Conservation (phyloP, 2,888 invertebrate species). For the Pollenia angustigena region DNA sequence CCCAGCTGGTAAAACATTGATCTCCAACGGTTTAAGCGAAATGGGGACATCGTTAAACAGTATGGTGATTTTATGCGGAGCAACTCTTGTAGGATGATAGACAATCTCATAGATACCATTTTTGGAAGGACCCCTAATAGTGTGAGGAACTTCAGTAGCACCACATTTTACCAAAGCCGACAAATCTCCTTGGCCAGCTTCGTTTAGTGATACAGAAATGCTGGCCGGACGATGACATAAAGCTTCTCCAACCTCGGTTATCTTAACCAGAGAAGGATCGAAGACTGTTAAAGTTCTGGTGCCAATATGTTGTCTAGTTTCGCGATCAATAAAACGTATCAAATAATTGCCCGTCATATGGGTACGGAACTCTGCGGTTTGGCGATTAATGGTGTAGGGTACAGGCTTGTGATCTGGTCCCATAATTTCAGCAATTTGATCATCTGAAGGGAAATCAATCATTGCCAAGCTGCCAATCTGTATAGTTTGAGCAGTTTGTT, state of each 20-base stretch:
- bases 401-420: slow-evolving; percentile 88
- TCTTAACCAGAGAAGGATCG: slow-evolving; percentile 90
- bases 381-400: slow-evolving; percentile 86
- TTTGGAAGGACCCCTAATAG: slow-evolving; percentile 89
- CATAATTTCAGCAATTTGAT: slow-evolving; percentile 88
- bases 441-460: slow-evolving; percentile 87
- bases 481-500: slow-evolving; percentile 89
- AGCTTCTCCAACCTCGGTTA: slow-evolving; percentile 90
- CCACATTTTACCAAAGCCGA: slow-evolving; percentile 92
- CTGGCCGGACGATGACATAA: slow-evolving; percentile 92
- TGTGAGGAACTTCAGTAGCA: slow-evolving; percentile 92
- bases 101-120: slow-evolving; percentile 92
- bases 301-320: slow-evolving; percentile 86
- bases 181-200: slow-evolving; percentile 93
- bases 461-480: slow-evolving; percentile 87
- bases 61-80: slow-evolving; percentile 93
- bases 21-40: slow-evolving; percentile 85
- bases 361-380: slow-evolving; percentile 91
- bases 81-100: slow-evolving; percentile 94
- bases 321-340: slow-evolving; percentile 88
- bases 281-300: slow-evolving; percentile 91
- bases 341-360: slow-evolving; percentile 90
- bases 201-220: slow-evolving; percentile 90
- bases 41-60: slow-evolving; percentile 94
- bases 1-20: slow-evolving; percentile 87